Evolutionary conservation across 2,113 vertebrate species (phyloP).

Genomic region (Diglossa brunneiventris): DNA sequence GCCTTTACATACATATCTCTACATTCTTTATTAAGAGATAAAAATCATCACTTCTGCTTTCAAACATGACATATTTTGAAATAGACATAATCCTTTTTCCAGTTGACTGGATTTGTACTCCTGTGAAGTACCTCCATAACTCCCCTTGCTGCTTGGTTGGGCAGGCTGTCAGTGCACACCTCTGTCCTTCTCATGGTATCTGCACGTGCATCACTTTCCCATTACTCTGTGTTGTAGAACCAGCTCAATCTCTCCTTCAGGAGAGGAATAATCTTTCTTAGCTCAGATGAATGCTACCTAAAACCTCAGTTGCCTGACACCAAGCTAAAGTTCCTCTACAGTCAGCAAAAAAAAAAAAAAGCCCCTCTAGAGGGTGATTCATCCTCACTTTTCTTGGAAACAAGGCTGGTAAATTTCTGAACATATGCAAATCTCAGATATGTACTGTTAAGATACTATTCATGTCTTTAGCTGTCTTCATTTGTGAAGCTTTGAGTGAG

Average conservation of each 20-base stretch:
- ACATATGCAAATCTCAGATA: neutral
- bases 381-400: neutral
- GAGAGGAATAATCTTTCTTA: neutral
- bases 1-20: neutral
- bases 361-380: neutral
- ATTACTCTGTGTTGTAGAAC: neutral
- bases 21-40: neutral
- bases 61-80: neutral
- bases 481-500: neutral
- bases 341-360: neutral
- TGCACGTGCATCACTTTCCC: neutral
- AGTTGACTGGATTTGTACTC: fast-evolving
- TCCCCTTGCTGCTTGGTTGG: neutral
- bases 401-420: neutral
- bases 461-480: neutral
- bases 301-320: neutral
- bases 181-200: neutral
- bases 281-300: neutral
- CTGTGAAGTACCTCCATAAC: neutral
- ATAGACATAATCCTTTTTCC: neutral
- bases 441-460: neutral
- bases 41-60: neutral
- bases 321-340: neutral
- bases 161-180: neutral
- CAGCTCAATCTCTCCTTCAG: neutral